Conservation (phyloP, 1,140 invertebrate species). For the Pseudomyrmex flavicornis region DNA sequence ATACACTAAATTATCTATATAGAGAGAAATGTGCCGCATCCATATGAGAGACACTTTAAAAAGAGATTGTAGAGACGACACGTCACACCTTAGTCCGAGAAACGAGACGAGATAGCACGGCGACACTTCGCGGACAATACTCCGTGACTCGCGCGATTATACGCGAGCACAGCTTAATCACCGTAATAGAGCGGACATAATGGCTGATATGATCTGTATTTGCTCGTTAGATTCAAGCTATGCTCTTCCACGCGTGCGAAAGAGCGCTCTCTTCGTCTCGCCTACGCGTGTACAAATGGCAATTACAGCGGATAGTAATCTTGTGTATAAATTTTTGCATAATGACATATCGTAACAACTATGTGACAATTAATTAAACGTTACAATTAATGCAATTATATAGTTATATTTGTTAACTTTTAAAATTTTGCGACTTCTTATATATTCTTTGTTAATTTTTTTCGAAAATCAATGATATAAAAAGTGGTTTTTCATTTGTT, state of each 20-base stretch:
- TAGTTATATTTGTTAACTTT: conserved; percentile 7
- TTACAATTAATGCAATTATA: conserved; percentile 33
- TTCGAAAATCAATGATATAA: background rate
- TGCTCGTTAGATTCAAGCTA: conserved; percentile 65
- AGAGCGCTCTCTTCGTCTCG: conserved; percentile 34
- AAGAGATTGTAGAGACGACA: conserved; percentile 41
- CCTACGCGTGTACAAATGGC: conserved; percentile 46
- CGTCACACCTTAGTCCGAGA: conserved; percentile 39
- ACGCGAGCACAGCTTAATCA: conserved; percentile 70
- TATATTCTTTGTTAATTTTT: background rate
- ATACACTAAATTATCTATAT: background rate
- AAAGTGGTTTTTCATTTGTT: background rate
- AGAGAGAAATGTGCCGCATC: background rate
- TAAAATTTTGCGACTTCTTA: background rate
- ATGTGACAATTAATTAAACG: conserved; percentile 46
- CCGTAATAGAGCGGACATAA: conserved; percentile 70
- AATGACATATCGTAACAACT: conserved; percentile 28
- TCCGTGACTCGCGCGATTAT: conserved; percentile 68
- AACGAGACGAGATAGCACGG: conserved; percentile 58
- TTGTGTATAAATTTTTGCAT: conserved; percentile 41
- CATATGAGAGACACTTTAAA: conserved; percentile 13
- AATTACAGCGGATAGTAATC: conserved; percentile 39
- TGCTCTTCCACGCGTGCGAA: conserved; percentile 50
- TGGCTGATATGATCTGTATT: conserved; percentile 67
- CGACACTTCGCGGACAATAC: conserved; percentile 70